Percentiles rank a stretch among this genome's conserved stretches.
Evolutionary conservation across 1,140 invertebrate species (phyloP).

Genomic region (Spodoptera litura): DNA sequence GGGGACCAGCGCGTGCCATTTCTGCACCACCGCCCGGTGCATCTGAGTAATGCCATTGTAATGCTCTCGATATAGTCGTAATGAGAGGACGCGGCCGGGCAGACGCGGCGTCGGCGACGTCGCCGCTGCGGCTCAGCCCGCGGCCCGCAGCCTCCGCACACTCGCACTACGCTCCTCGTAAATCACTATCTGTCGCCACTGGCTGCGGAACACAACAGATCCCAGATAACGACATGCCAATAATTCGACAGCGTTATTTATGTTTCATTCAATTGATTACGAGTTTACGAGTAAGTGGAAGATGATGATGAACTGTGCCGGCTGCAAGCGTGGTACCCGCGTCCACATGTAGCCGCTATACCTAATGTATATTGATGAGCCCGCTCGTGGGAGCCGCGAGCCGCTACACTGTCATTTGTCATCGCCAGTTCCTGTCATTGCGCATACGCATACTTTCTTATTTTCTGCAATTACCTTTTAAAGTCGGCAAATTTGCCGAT

Average conservation of each 20-base stretch:
- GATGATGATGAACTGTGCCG: slow-evolving; percentile 54
- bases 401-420: slow-evolving; percentile 78
- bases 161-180: slow-evolving; percentile 23
- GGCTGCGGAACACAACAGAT: slow-evolving; percentile 7
- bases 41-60: slow-evolving; percentile 86
- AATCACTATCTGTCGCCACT: slow-evolving; percentile 44
- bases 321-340: slow-evolving; percentile 25
- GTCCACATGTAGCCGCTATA: slow-evolving; percentile 55
- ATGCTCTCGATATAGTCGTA: slow-evolving; percentile 82
- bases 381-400: slow-evolving; percentile 71
- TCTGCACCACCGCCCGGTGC: slow-evolving; percentile 82
- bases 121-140: slow-evolving; percentile 48
- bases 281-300: slow-evolving; percentile 59
- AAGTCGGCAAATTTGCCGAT: slow-evolving; percentile 74
- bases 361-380: slow-evolving; percentile 77
- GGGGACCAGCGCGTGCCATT: slow-evolving; percentile 80
- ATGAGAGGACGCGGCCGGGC: slow-evolving; percentile 63
- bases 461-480: slow-evolving; percentile 81
- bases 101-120: slow-evolving; percentile 77
- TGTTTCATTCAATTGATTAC: slow-evolving; percentile 53
- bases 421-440: slow-evolving; percentile 78
- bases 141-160: neutral
- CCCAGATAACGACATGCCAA: slow-evolving; percentile 41
- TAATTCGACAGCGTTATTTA: slow-evolving; percentile 44
- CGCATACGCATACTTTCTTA: slow-evolving; percentile 77